Evolutionary conservation across 2,888 invertebrate genomes (phyloP), one percentile per base, ranked within the genome.

Genomic region (Cyrtodaria siliqua): DNA sequence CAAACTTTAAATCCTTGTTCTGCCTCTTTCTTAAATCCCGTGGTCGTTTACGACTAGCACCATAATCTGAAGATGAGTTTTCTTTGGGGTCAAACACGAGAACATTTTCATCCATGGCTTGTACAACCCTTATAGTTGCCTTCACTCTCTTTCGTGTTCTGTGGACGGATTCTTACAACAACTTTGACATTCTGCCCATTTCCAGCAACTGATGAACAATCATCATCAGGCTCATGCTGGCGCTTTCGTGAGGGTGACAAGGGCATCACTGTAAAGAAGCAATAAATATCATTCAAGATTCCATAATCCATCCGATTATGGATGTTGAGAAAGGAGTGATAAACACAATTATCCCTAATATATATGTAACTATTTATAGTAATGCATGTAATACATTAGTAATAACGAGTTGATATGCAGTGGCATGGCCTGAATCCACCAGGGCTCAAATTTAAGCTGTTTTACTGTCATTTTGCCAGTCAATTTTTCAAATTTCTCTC

Each of bases 51-150:
- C 83, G 85, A 14, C 84, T 84, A 26, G 81, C 80, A 29, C 85
- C 83, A 66, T 82, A 87, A 8, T 83, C 85, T 60, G 79, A 85
- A 3, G 76, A 80, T 3, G 79, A 62, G 42, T 89, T 96, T 89
- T 96, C 96, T 87, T 96, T 96, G 0, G 98, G 98, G 91, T 98
- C 98, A 89, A 98, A 98, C 6, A 97, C 95, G 14, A 98, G 92
- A 93, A 96, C 95, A 72, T 95, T 95, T 2, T 96, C 95, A 87
- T 97, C 97, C 44, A 97, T 94, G 0, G 96, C 95, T 89, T 96
- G 95, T 0, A 98, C 95, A 20, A 97, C 95, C 94, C 69, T 96
- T 95, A 87, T 70, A 77, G 27, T 82, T 78, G 14, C 82, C 83
- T 23, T 78, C 86, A 6, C 78, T 94, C 73, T 93, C 86, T 24